These are phyloP conservation scores for Drosophila erecta DNA, from an alignment of 1,140 invertebrate species.

Conservation along the genomic window DNA sequence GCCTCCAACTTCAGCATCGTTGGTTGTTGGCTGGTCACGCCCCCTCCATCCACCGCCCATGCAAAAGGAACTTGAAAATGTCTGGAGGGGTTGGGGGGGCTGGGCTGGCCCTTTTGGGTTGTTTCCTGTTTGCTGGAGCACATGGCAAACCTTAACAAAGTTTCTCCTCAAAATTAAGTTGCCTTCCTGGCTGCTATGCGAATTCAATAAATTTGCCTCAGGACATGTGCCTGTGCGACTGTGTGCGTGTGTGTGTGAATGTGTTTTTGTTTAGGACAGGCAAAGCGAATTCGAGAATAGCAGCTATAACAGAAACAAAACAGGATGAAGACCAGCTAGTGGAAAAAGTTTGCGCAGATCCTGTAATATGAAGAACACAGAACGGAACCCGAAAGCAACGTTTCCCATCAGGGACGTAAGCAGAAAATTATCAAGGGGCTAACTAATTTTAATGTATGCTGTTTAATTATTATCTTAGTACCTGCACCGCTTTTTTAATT, in stretches of 20 bases:
- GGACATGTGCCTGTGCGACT: slow-evolving; percentile 35
- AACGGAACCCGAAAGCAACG: slow-evolving; percentile 44
- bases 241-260: slow-evolving; percentile 6
- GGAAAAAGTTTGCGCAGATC: slow-evolving; percentile 61
- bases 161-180: slow-evolving; percentile 76
- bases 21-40: slow-evolving; percentile 28
- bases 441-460: background rate
- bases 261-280: slow-evolving; percentile 4
- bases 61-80: slow-evolving; percentile 62
- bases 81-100: slow-evolving; percentile 35
- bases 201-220: slow-evolving; percentile 75
- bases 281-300: slow-evolving; percentile 21
- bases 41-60: background rate
- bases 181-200: slow-evolving; percentile 62
- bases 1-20: slow-evolving; percentile 21
- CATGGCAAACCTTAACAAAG: slow-evolving; percentile 76
- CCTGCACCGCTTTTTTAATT: too few relatives aligned
- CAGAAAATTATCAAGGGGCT: slow-evolving; percentile 5
- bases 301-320: slow-evolving; percentile 55
- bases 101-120: slow-evolving; percentile 34
- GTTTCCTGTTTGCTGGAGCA: slow-evolving; percentile 40
- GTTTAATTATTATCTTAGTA: background rate
- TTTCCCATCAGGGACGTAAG: slow-evolving; percentile 7
- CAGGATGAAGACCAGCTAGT: slow-evolving; percentile 31
- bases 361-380: slow-evolving; percentile 61